A percentile compares a stretch with the other conserved stretches of the same genome.
Conservation (phyloP, 1,140 invertebrate genomes). For the Drosophila arizonae region DNA sequence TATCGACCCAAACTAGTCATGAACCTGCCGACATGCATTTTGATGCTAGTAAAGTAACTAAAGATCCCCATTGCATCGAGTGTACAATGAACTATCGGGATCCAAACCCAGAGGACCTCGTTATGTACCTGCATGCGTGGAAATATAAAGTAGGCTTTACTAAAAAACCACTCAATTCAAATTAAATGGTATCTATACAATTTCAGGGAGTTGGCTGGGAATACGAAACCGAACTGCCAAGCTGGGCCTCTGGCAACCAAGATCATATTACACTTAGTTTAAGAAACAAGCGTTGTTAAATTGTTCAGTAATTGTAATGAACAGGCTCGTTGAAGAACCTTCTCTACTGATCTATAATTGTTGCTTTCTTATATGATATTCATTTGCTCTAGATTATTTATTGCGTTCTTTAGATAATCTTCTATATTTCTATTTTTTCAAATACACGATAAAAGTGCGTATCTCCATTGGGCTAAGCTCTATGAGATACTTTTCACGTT, state of each 20-base stretch:
- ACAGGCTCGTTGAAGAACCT: background rate
- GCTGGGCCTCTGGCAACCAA: constrained; percentile 94
- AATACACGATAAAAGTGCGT: constrained; percentile 68
- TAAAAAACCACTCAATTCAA: background rate
- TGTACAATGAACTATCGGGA: constrained; percentile 96
- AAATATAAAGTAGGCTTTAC: constrained; percentile 88
- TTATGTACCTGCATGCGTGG: constrained; percentile 98
- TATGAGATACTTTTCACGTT: constrained; percentile 51
- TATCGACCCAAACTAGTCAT: constrained; percentile 42
- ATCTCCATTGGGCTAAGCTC: constrained; percentile 76
- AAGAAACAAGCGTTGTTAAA: constrained; percentile 30
- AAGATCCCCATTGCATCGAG: constrained; percentile 94
- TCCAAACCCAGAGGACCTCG: constrained; percentile 93
- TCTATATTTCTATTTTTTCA: constrained; percentile 15
- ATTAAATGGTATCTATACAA: background rate
- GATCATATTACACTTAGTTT: constrained; percentile 79
- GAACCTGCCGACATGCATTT: constrained; percentile 81
- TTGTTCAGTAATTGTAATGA: background rate
- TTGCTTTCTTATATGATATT: background rate
- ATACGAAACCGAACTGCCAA: constrained; percentile 93
- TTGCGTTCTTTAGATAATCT: background rate
- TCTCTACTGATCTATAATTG: background rate
- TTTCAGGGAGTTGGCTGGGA: constrained; percentile 93
- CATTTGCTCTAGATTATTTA: background rate
- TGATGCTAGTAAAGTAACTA: constrained; percentile 88